Base-by-base conservation (phyloP, 92 coral and sea anemone genomes). In the Epizoanthus rinbou region DNA sequence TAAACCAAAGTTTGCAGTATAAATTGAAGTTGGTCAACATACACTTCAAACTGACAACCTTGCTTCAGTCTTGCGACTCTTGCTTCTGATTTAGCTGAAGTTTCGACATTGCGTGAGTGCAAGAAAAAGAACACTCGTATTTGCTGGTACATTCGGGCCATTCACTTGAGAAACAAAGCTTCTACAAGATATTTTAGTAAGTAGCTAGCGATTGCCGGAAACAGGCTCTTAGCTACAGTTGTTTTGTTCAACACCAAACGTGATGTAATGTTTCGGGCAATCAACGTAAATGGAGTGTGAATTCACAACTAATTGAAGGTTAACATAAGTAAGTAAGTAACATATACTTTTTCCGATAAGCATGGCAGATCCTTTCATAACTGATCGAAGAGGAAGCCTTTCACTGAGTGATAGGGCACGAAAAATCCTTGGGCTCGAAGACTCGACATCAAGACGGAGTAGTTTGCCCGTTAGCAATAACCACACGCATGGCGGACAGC, bases 331-430 rank as follows among this genome's bases (percentile, higher is more conserved):
- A n/a, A n/a, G n/a, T n/a, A n/a, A n/a, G n/a, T n/a, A n/a, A n/a
- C n/a, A n/a, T n/a, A 57, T 17, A 57, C 11, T 25, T 4, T 47
- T 57, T 43, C 17, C 50, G 58, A 10, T 39, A 19, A 63, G 21
- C 25, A 78, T 78, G 82, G 72, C 53, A 16, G 62, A 78, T 14
- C 25, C 6, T 43, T 41, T 21, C 0, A 14, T 0, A 7, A 8
- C 47, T 22, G 82, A 22, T 9, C 82, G 82, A 78, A 60, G 82
- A 39, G 82, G 67, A n/a, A 78, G 82, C 45, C 71, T 78, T 78
- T 69, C 82, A 0, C 1, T 63, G 39, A 39, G 69, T 19, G 71
- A 43, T 37, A 78, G 62, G 64, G 37, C 70, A 24, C 82, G 57
- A 78, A 60, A 78, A 62, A 21, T 43, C 41, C 57, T 43, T 39